A percentile compares a stretch with the other conserved stretches of the same genome.
Evolutionary conservation across 2,888 invertebrate genomes (phyloP).

Genomic region (Cynaeus angustus): DNA sequence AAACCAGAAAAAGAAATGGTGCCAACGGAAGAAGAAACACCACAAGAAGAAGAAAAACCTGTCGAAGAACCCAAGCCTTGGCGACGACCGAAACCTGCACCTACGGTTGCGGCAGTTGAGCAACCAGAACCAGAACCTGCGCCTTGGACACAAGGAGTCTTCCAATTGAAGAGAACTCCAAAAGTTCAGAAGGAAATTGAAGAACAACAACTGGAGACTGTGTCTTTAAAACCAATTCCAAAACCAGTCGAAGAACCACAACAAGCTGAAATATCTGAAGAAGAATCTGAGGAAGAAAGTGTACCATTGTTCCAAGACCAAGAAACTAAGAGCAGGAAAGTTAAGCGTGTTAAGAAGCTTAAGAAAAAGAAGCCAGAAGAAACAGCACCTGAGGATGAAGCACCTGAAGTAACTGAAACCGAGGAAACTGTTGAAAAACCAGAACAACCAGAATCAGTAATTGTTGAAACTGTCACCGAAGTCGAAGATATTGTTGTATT

Average conservation of each 20-base stretch:
- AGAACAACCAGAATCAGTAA: conserved; percentile 52
- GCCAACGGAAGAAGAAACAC: background rate
- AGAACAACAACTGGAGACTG: conserved; percentile 64
- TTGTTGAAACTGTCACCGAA: conserved; percentile 75
- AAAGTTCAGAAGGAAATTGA: conserved; percentile 51
- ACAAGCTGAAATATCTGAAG: conserved; percentile 57
- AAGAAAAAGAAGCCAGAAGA: conserved; percentile 58
- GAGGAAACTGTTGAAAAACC: conserved; percentile 57
- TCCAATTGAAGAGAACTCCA: conserved; percentile 71
- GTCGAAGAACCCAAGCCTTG: conserved; percentile 39
- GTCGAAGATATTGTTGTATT: conserved; percentile 76
- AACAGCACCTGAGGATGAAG: conserved; percentile 54
- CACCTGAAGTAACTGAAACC: conserved; percentile 56
- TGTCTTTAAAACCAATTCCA: conserved; percentile 65
- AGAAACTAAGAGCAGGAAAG: conserved; percentile 41
- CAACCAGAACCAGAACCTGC: conserved; percentile 58
- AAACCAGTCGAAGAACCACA: conserved; percentile 52
- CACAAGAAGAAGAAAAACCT: conserved; percentile 12
- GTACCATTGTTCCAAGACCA: background rate
- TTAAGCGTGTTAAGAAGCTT: conserved; percentile 51
- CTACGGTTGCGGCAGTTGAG: conserved; percentile 24
- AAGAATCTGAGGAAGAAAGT: conserved; percentile 52
- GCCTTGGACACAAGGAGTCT: conserved; percentile 77
- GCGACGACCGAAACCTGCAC: conserved; percentile 40
- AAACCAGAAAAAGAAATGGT: conserved; percentile 20